Evolutionary conservation across 2,888 invertebrate genomes (phyloP).

Genomic region (Toxonevra muliebris): DNA sequence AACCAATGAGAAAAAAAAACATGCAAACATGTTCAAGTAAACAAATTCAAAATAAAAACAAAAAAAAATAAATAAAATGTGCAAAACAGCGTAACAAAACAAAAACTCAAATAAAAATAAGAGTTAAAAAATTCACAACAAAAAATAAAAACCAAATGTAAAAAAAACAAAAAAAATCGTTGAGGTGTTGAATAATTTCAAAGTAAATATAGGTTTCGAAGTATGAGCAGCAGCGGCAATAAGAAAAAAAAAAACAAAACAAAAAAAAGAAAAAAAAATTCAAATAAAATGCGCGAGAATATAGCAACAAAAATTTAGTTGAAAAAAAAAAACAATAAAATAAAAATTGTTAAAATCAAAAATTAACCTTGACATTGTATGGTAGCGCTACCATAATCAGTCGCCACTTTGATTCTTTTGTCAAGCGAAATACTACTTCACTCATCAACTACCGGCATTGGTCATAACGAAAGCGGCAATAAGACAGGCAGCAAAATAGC

Average conservation of each 20-base stretch:
- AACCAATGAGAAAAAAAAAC: not conserved
- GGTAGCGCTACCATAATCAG: slow-evolving; percentile 16
- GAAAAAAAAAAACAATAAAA: slow-evolving; percentile 30
- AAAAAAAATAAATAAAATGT: slow-evolving; percentile 12
- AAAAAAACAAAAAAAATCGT: not conserved
- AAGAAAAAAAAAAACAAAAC: slow-evolving; percentile 26
- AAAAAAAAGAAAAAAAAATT: slow-evolving; percentile 18
- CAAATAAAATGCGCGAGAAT: slow-evolving; percentile 14
- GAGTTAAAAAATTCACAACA: slow-evolving; percentile 24
- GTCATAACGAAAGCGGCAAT: no score
- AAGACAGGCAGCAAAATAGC: no score
- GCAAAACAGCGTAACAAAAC: slow-evolving; percentile 28
- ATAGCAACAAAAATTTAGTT: slow-evolving; percentile 8
- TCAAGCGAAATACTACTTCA: no score
- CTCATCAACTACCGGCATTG: no score
- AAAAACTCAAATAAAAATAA: slow-evolving; percentile 28
- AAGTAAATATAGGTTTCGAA: slow-evolving; percentile 54
- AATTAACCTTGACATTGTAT: slow-evolving; percentile 57
- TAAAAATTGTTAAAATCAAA: slow-evolving; percentile 34
- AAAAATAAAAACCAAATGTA: slow-evolving; percentile 22
- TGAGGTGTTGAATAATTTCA: slow-evolving; percentile 32
- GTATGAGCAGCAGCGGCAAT: slow-evolving; percentile 33
- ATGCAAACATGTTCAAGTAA: not conserved
- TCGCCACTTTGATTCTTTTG: no score
- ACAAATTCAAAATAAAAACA: slow-evolving; percentile 8